Percentiles rank a stretch among this genome's conserved stretches.
These are phyloP conservation scores for Cantharis rustica DNA, from an alignment of 2,888 invertebrate species.

Conservation along the genomic window DNA sequence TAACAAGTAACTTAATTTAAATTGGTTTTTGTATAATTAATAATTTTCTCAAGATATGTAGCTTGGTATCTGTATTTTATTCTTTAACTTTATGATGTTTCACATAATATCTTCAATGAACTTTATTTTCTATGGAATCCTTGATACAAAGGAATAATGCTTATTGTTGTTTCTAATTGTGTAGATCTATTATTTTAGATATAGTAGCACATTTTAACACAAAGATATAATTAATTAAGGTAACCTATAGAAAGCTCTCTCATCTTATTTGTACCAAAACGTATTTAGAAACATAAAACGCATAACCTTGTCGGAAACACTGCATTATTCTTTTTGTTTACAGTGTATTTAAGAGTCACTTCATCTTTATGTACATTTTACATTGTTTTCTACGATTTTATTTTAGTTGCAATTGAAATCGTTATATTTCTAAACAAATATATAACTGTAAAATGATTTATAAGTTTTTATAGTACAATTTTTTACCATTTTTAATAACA, in stretches of 20 bases:
- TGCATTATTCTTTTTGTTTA: background rate
- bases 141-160: background rate
- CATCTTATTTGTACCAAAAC: background rate
- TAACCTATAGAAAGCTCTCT: background rate
- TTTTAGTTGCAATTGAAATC: background rate
- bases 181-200: background rate
- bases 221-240: background rate
- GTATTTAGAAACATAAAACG: background rate
- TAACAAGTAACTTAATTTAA: background rate
- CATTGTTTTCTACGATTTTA: background rate
- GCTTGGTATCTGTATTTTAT: background rate
- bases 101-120: background rate
- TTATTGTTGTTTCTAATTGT: conserved; percentile 1
- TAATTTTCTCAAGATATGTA: background rate
- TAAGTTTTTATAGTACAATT: too few relatives aligned
- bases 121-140: background rate
- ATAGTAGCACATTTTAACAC: background rate
- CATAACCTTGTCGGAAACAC: background rate
- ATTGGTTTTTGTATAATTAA: background rate
- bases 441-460: too few relatives aligned
- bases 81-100: background rate
- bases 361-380: background rate
- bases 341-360: background rate
- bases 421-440: background rate
- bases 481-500: too few relatives aligned